phyloP scores from a whole-genome alignment of 2,113 vertebrate genomes.

The Poecile atricapillus region DNA sequence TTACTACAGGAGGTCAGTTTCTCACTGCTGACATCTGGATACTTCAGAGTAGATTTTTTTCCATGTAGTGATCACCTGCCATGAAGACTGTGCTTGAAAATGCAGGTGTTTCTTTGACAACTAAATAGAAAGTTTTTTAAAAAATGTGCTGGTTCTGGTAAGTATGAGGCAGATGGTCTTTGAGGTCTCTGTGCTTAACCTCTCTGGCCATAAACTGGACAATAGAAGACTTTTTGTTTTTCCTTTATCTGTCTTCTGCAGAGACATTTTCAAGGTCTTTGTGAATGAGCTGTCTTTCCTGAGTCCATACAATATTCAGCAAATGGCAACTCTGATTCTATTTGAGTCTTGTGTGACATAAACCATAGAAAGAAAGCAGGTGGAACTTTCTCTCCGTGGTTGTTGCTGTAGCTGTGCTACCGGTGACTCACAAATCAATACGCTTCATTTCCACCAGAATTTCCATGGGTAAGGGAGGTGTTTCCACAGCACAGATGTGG shows the following conservation, averaged over 20 bases:
- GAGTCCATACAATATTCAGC: not conserved
- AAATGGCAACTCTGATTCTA: not conserved
- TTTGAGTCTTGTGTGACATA: not conserved
- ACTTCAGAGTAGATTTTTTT: not conserved
- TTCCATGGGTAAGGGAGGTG: not conserved
- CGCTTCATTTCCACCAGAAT: not conserved
- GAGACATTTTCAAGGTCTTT: not conserved
- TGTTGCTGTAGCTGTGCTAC: not conserved
- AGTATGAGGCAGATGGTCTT: accelerated
- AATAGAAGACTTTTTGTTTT: not conserved
- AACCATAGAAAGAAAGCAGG: not conserved
- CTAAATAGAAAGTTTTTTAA: not conserved
- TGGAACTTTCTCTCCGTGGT: not conserved
- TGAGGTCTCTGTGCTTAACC: not conserved
- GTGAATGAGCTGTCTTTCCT: not conserved
- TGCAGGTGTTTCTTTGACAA: not conserved
- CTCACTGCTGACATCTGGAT: not conserved
- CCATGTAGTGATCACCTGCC: not conserved
- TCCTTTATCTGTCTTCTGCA: not conserved
- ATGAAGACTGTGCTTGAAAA: not conserved
- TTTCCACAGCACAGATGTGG: not conserved
- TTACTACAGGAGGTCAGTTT: not conserved
- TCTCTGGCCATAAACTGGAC: not conserved
- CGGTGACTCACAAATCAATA: not conserved
- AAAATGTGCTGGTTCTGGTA: accelerated